These are phyloP conservation scores for Amia ocellicauda DNA, from an alignment of 2,113 vertebrate genomes.

Conservation along the genomic window DNA sequence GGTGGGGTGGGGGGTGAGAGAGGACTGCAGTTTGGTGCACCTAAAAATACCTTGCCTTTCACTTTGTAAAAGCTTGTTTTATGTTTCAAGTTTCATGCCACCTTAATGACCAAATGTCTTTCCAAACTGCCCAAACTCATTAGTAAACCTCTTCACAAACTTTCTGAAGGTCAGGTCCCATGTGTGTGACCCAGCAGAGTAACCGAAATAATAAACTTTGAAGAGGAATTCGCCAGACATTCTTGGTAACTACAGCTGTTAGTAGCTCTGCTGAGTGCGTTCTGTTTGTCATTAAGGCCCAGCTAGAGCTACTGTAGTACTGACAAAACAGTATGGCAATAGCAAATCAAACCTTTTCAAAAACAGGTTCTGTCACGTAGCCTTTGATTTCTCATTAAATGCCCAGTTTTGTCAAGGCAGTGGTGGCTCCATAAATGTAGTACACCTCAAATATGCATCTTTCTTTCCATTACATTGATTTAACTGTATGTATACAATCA, in stretches of 20 bases:
- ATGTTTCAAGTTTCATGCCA: constrained; percentile 25
- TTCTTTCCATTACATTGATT: no score
- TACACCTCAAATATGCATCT: no score
- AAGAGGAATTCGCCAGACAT: constrained; percentile 52
- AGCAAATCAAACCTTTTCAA: constrained; percentile 11
- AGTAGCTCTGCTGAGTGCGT: constrained; percentile 35
- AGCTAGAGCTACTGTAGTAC: constrained; percentile 34
- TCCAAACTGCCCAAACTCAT: constrained; percentile 37
- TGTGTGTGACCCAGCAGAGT: constrained; percentile 40
- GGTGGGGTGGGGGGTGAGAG: not conserved
- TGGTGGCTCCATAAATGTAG: no score
- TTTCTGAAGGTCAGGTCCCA: constrained; percentile 55
- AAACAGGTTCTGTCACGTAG: constrained; percentile 1
- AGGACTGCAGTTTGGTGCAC: constrained; percentile 15
- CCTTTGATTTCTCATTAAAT: constrained; percentile 17
- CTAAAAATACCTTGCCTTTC: constrained; percentile 8
- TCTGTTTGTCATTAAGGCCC: constrained; percentile 37
- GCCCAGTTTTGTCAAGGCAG: constrained; percentile 1
- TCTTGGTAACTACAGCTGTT: constrained; percentile 44
- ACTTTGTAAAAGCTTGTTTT: constrained; percentile 11
- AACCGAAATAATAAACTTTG: constrained; percentile 50
- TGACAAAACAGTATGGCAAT: constrained; percentile 30
- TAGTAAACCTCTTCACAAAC: constrained; percentile 50
- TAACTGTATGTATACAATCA: no score
- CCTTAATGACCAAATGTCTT: constrained; percentile 27